Conservation (phyloP, 1,140 invertebrate genomes). For the Ephestia elutella region DNA sequence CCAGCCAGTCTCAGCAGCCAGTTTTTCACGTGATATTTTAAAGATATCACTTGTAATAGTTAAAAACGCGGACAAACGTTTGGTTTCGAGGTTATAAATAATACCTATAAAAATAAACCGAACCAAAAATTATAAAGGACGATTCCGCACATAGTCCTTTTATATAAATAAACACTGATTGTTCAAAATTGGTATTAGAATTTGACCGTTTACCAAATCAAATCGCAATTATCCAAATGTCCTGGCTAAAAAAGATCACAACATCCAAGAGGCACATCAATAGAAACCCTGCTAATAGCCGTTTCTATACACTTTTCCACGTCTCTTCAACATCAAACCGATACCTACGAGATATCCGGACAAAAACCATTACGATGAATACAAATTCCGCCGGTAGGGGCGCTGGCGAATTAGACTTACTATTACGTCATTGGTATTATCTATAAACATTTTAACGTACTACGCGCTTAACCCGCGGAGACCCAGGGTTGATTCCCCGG, state of each 20-base stretch:
- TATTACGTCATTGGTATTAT: constrained; percentile 65
- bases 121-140: too few relatives aligned
- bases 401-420: constrained; percentile 52
- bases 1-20: background rate
- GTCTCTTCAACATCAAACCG: constrained; percentile 42
- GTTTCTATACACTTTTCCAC: constrained; percentile 36
- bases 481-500: constrained; percentile 51
- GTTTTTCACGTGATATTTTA: background rate
- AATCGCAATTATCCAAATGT: constrained; percentile 21
- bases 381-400: constrained; percentile 49
- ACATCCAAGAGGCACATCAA: constrained; percentile 24
- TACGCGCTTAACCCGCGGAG: constrained; percentile 66
- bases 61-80: too few relatives aligned
- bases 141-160: too few relatives aligned
- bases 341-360: constrained; percentile 40
- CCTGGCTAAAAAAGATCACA: constrained; percentile 20
- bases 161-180: too few relatives aligned
- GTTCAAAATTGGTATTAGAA: background rate
- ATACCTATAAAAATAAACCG: too few relatives aligned
- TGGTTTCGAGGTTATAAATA: too few relatives aligned
- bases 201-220: background rate
- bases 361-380: constrained; percentile 56
- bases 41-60: too few relatives aligned
- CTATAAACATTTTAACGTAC: constrained; percentile 70
- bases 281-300: constrained; percentile 25